Conservation (phyloP, 2,113 vertebrate genomes). For the Cairina moschata region DNA sequence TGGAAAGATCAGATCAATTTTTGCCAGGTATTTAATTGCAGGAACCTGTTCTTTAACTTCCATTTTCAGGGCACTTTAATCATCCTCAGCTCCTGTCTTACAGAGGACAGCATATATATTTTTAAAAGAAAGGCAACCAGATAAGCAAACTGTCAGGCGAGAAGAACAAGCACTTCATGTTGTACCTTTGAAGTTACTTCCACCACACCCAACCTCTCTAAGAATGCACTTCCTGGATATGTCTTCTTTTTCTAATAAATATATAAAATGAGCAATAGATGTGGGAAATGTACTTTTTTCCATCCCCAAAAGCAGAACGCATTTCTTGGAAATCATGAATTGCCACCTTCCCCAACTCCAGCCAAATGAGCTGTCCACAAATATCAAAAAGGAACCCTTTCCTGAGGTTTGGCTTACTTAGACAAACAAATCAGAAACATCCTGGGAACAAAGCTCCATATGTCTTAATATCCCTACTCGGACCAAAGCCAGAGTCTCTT, state of each 20-base stretch:
- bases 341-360: background rate
- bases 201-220: background rate
- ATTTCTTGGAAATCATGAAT: background rate
- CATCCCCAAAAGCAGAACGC: conserved; percentile 7
- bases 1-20: background rate
- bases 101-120: background rate
- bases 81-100: background rate
- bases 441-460: background rate
- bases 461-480: background rate
- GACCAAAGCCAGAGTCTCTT: background rate
- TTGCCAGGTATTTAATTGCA: background rate
- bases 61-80: background rate
- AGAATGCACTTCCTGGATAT: background rate
- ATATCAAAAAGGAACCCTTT: conserved; percentile 10
- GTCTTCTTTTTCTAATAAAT: conserved; percentile 32
- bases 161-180: background rate
- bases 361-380: background rate
- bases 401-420: conserved; percentile 38
- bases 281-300: conserved; percentile 15
- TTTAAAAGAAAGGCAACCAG: background rate
- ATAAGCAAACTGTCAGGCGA: background rate
- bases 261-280: background rate
- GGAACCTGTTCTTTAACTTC: background rate
- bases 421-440: conserved; percentile 47
- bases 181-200: background rate